Evolutionary conservation across 2,113 vertebrate genomes (phyloP), one percentile per base, ranked within the genome.

Genomic region (Callospermophilus lateralis): DNA sequence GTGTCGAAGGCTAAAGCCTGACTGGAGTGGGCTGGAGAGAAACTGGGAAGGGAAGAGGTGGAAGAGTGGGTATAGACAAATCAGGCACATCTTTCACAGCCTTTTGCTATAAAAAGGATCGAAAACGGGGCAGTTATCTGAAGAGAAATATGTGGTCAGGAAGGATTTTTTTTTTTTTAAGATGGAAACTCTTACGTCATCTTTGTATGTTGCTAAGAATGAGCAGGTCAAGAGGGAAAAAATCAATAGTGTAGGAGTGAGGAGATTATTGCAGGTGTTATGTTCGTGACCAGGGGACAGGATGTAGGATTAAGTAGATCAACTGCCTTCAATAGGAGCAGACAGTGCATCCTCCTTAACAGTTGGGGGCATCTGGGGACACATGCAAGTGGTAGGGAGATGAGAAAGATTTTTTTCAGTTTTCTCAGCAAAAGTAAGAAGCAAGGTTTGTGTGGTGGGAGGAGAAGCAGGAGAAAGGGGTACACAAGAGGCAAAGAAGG

Each of bases 361-460:
- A 34, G 86, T 17, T 3, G 8, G 67, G 76, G 48, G 16, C 11
- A 37, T 0, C 0, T 5, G 73, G 79, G 74, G 58, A 74, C 76
- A 80, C 51, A 32, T 30, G 85, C 77, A 72, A 72, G 39, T 87
- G 30, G 53, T 15, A n/a, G 26, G 28, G 16, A 3, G 20, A 48
- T 8, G 74, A 87, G 77, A 92, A 86, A 67, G 48, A 13, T 58
- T 24, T 34, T 45, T 45, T 78, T 85, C 74, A 12, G 48, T 90
- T 72, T 93, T 85, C 37, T 67, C n/a, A 22, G 84, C 77, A 94
- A 96, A 80, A 78, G 53, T n/a, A 88, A 81, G 67, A 70, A 67
- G 58, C 76, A 53, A 76, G 58, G 20, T 73, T 20, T 79, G 15
- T 39, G 37, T 37, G 37, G 26, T 7, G 20, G 55, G 68, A 53